Conservation (phyloP, 1,140 invertebrate genomes). For the Vanessa tameamea region DNA sequence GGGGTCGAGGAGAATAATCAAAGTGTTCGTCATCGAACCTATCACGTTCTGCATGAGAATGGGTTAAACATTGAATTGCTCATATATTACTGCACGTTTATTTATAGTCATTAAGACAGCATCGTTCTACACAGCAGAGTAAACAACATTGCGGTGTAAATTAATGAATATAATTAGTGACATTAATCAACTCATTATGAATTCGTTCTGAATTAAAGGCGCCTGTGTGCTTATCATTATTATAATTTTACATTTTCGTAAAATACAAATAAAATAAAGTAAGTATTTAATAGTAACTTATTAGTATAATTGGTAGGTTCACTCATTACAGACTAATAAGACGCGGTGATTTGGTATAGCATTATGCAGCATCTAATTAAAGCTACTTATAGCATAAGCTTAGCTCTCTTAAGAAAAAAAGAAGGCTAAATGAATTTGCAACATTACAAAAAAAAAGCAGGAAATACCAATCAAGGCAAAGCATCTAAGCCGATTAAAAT, state of each 20-base stretch:
- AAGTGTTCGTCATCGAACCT: slow-evolving; percentile 14
- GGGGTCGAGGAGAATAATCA: slow-evolving; percentile 24
- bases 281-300: too few species aligned
- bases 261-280: not conserved
- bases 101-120: slow-evolving; percentile 31
- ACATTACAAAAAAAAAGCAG: too few species aligned
- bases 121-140: not conserved
- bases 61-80: slow-evolving; percentile 30
- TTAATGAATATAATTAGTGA: not conserved
- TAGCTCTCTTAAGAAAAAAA: too few species aligned
- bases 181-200: not conserved
- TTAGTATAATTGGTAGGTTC: too few species aligned
- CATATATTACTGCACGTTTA: slow-evolving; percentile 46
- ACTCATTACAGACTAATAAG: too few species aligned
- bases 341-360: too few species aligned
- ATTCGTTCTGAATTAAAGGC: slow-evolving; percentile 4
- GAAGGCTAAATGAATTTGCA: too few species aligned
- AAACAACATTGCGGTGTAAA: not conserved
- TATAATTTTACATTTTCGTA: not conserved
- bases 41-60: slow-evolving; percentile 16
- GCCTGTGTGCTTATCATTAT: not conserved
- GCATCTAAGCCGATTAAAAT: too few species aligned
- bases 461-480: too few species aligned
- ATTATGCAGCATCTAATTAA: too few species aligned
- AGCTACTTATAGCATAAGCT: too few species aligned